phyloP scores from a whole-genome alignment of 2,888 invertebrate genomes.

The Tipula confusa region DNA sequence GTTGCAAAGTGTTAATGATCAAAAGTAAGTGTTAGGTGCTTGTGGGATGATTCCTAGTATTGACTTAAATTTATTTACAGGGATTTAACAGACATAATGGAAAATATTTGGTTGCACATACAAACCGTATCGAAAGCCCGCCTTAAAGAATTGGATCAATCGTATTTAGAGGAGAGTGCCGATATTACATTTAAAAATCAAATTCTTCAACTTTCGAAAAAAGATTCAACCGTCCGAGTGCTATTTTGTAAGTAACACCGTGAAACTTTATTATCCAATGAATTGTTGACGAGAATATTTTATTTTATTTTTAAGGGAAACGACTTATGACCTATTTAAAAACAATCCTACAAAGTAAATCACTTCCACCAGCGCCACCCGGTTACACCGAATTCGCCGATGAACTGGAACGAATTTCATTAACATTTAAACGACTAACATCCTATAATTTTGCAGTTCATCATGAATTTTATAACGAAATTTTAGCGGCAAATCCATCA shows the following conservation, averaged over 20 bases:
- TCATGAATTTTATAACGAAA: conserved; percentile 45
- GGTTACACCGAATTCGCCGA: conserved; percentile 47
- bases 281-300: background rate
- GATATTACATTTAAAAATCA: conserved; percentile 43
- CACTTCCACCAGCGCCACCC: conserved; percentile 42
- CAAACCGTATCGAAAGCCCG: conserved; percentile 43
- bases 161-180: conserved; percentile 40
- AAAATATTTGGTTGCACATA: conserved; percentile 46
- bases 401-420: conserved; percentile 44
- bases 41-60: background rate
- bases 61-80: conserved; percentile 36
- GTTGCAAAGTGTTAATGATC: conserved; percentile 42
- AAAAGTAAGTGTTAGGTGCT: conserved; percentile 41
- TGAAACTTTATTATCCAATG: too few species aligned
- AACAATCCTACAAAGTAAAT: conserved; percentile 42
- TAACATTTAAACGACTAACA: conserved; percentile 45
- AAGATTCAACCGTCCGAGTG: conserved; percentile 43
- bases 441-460: conserved; percentile 49
- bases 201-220: conserved; percentile 43
- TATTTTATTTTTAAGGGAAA: conserved; percentile 41
- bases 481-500: conserved; percentile 39
- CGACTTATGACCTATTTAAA: conserved; percentile 46
- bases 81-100: conserved; percentile 41
- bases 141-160: conserved; percentile 41
- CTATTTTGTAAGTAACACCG: conserved; percentile 47